Base-by-base conservation (phyloP, 2,797 vertebrate species). In the Pyrocephalus nanus region DNA sequence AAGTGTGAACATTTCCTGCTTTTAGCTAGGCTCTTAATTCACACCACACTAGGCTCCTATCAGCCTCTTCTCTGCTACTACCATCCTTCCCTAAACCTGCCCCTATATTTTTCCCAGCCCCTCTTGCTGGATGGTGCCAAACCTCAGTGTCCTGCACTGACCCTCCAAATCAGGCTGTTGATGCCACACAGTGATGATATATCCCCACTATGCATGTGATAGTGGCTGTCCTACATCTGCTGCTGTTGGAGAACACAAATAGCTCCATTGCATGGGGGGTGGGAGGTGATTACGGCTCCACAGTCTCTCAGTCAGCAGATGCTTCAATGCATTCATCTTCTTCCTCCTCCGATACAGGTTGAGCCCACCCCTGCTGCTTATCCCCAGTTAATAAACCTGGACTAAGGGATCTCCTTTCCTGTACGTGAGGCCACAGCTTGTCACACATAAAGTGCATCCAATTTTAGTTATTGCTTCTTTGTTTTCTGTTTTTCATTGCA, bases 1-100 rank as follows among this genome's bases (percentile, higher is more conserved):
- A 88, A 55, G 55, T 66, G 71, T 45, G 86, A 95, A 81, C 15
- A 12, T 70, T 84, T 86, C 36, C 79, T 90, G 61, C 82, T 93
- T 83, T 84, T 91, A 77, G 54, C 30, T 50, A 71, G 72, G 36
- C 30, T 88, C 76, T 84, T 83, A 92, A 74, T 87, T 94, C 57
- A 73, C n/a, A 57, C 47, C 25, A 30, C 32, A 9, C 34, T 74
- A 64, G 54, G 21, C n/a, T 85, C 45, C 42, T 57, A 90, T 14
- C 36, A 42, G 25, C 11, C 20, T 85, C 67, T 85, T 73, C n/a
- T 34, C 21, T 32, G 53, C n/a, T 82, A 19, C 12, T 0, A 0
- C 23, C 29, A 12, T 69, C 26, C 12, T 66, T 81, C 60, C 23
- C 47, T 38, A 85, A 45, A 78, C 5, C 11, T 51, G 12, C 21